Percentiles rank a stretch among this genome's conserved stretches.
Evolutionary conservation across 2,797 vertebrate species (phyloP).

Genomic region (Peromyscus aztecus): DNA sequence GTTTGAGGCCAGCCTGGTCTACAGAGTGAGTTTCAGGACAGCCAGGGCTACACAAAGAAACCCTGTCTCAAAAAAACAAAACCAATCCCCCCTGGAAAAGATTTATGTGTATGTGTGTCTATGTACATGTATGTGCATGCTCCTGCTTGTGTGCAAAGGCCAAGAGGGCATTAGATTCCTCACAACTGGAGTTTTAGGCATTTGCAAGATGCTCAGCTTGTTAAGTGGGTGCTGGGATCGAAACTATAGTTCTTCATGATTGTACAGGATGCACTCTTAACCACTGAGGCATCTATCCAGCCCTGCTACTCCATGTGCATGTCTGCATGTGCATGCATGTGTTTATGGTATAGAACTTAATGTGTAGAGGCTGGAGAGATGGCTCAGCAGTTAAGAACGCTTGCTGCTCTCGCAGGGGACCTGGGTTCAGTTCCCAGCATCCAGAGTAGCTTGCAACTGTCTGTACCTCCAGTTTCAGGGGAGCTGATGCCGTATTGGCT

Average conservation of each 20-base stretch:
- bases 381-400: background rate
- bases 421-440: background rate
- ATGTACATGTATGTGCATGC: background rate
- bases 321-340: background rate
- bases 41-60: too few species aligned
- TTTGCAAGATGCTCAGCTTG: background rate
- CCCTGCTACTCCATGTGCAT: background rate
- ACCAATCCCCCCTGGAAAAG: background rate
- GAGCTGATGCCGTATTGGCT: background rate
- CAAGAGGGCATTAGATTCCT: background rate
- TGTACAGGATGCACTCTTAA: background rate
- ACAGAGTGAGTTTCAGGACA: too few species aligned
- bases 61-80: too few species aligned
- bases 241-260: background rate
- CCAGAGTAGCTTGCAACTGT: background rate
- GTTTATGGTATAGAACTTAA: background rate
- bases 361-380: background rate
- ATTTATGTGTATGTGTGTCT: background rate
- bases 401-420: background rate
- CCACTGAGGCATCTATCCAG: background rate
- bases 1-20: too few species aligned
- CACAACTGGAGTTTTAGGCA: background rate
- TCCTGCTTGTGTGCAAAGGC: background rate
- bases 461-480: background rate
- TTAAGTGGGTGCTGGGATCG: background rate